Evolutionary conservation across 1,140 invertebrate species (phyloP).

Genomic region (Epicauta chinensis): DNA sequence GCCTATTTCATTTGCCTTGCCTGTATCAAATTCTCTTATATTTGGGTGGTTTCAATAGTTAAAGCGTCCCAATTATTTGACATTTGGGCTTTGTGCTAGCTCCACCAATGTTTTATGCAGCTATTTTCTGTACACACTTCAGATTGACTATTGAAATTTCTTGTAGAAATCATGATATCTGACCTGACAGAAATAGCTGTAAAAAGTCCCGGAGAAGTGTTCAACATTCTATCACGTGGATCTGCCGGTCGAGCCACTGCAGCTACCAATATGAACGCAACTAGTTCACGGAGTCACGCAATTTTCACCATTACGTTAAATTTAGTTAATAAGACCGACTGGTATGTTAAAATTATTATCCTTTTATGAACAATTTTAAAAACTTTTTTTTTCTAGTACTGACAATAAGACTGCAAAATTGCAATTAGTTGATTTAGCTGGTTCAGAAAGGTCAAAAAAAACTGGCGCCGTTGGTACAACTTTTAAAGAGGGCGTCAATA

Average conservation of each 20-base stretch:
- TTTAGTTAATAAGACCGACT: constrained; percentile 55
- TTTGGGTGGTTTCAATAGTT: too few relatives aligned
- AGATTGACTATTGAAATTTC: too few relatives aligned
- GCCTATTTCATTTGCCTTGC: too few relatives aligned
- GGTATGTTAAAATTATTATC: constrained; percentile 44
- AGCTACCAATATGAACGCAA: constrained; percentile 89
- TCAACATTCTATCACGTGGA: constrained; percentile 64
- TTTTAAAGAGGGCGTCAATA: constrained; percentile 90
- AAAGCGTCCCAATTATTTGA: too few relatives aligned
- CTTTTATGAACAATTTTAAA: not conserved
- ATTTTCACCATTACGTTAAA: constrained; percentile 82
- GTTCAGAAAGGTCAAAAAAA: constrained; percentile 88
- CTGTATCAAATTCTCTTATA: too few relatives aligned
- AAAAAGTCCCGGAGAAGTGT: constrained; percentile 52
- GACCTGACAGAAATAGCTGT: constrained; percentile 65
- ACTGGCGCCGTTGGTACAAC: constrained; percentile 85
- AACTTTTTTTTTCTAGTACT: constrained; percentile 49
- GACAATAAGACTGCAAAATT: constrained; percentile 71
- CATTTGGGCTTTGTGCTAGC: too few relatives aligned
- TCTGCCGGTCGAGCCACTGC: constrained; percentile 75
- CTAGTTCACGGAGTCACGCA: constrained; percentile 85
- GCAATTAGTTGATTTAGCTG: constrained; percentile 86
- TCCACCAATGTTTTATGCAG: too few relatives aligned
- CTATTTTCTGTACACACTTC: too few relatives aligned
- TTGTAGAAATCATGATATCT: constrained; percentile 54